These are phyloP conservation scores for Sycophaga agraensis DNA, from an alignment of 1,140 invertebrate genomes.

Conservation along the genomic window DNA sequence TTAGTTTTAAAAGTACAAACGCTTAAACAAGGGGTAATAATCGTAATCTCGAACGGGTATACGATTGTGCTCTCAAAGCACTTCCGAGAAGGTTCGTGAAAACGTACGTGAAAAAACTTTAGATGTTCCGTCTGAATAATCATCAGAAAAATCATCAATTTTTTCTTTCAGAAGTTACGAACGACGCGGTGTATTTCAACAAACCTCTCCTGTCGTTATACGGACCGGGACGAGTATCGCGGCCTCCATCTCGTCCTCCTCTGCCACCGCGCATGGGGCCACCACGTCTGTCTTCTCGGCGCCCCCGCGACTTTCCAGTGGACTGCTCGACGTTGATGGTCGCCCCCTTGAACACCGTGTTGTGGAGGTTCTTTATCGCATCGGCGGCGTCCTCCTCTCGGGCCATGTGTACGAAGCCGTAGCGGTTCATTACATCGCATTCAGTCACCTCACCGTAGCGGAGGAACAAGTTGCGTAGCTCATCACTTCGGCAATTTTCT, in stretches of 20 bases:
- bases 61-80: not conserved
- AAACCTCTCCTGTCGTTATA: constrained; percentile 58
- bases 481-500: constrained; percentile 56
- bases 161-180: constrained; percentile 38
- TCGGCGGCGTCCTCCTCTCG: constrained; percentile 53
- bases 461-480: constrained; percentile 52
- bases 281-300: constrained; percentile 49
- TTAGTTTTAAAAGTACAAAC: constrained; percentile 24
- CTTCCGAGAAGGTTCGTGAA: not conserved
- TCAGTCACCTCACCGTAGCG: constrained; percentile 56
- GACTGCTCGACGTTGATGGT: constrained; percentile 57
- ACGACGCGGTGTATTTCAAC: constrained; percentile 43
- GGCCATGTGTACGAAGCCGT: constrained; percentile 57
- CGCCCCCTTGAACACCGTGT: constrained; percentile 55
- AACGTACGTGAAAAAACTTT: constrained; percentile 6
- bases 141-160: constrained; percentile 1
- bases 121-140: not conserved
- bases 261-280: constrained; percentile 54
- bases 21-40: constrained; percentile 28
- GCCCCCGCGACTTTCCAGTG: constrained; percentile 52
- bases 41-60: constrained; percentile 1
- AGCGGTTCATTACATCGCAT: constrained; percentile 56
- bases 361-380: constrained; percentile 54
- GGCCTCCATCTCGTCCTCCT: constrained; percentile 54
- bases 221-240: constrained; percentile 56